Percentiles rank a stretch among this genome's conserved stretches.
These are phyloP conservation scores for Apotomis betuletana DNA, from an alignment of 2,888 invertebrate species.

Conservation along the genomic window DNA sequence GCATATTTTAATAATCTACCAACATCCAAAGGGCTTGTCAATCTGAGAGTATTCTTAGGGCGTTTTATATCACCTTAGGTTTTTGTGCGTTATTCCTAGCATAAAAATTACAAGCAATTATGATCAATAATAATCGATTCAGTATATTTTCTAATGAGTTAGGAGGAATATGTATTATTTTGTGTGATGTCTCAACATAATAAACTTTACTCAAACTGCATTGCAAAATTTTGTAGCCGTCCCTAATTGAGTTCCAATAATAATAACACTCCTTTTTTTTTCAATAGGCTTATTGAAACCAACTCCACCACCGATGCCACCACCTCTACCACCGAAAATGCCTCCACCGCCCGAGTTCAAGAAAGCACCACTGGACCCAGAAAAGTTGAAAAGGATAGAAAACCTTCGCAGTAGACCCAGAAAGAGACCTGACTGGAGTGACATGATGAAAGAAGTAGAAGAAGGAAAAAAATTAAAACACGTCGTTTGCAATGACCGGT, in stretches of 20 bases:
- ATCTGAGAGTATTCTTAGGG: no score
- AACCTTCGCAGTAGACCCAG: conserved; percentile 90
- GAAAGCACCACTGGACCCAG: conserved; percentile 82
- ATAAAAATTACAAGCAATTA: no score
- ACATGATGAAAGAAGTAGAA: conserved; percentile 96
- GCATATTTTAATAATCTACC: no score
- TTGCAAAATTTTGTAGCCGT: no score
- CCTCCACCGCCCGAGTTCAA: conserved; percentile 84
- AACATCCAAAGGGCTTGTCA: no score
- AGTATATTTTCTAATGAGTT: no score
- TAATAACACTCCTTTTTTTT: conserved; percentile 1
- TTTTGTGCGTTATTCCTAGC: no score
- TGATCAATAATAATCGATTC: no score
- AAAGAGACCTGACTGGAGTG: conserved; percentile 93
- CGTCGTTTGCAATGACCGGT: conserved; percentile 93
- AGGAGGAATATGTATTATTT: no score
- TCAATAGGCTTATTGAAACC: conserved; percentile 75
- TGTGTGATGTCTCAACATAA: no score
- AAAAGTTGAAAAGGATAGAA: conserved; percentile 87
- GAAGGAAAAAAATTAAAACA: conserved; percentile 90
- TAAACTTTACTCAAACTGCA: no score
- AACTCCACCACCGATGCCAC: conserved; percentile 86
- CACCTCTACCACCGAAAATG: conserved; percentile 88
- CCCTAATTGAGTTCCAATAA: neutral
- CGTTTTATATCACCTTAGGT: no score